Evolutionary conservation across 2,888 invertebrate genomes (phyloP).

Genomic region (Eupithecia inturbata): DNA sequence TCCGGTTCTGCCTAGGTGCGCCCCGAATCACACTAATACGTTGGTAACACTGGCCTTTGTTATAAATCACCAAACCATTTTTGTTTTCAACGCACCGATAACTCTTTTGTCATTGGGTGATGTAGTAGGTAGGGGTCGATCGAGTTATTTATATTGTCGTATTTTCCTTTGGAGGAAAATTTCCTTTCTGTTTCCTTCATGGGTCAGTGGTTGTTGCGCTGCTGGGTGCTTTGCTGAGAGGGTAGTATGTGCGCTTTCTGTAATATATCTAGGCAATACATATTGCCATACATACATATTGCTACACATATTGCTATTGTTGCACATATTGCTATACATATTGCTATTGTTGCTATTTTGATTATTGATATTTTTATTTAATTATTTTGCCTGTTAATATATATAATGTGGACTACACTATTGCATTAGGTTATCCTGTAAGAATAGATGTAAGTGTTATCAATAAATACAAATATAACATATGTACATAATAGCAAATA

Average conservation of each 20-base stretch:
- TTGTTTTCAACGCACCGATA: slow-evolving; percentile 85
- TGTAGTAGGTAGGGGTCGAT: slow-evolving; percentile 80
- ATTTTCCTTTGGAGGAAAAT: slow-evolving; percentile 81
- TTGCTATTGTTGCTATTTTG: too few species aligned
- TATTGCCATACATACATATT: too few species aligned
- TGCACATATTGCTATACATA: too few species aligned
- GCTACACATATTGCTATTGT: too few species aligned
- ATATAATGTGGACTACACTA: too few species aligned
- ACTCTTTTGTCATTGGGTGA: slow-evolving; percentile 85
- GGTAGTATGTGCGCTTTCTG: slow-evolving; percentile 49
- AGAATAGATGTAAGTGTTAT: too few species aligned
- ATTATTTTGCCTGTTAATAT: too few species aligned
- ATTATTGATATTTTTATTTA: too few species aligned
- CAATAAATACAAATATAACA: too few species aligned
- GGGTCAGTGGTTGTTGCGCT: slow-evolving; percentile 80
- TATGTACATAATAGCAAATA: too few species aligned
- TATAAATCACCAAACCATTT: slow-evolving; percentile 83
- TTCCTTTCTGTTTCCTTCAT: slow-evolving; percentile 83
- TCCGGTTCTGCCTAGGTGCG: slow-evolving; percentile 34
- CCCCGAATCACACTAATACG: slow-evolving; percentile 70
- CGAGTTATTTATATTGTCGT: slow-evolving; percentile 84
- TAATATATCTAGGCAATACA: too few species aligned
- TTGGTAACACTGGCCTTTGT: slow-evolving; percentile 50
- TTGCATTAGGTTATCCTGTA: too few species aligned
- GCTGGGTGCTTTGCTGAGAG: slow-evolving; percentile 52